Base-by-base conservation (phyloP, 2,113 vertebrate genomes). In the Prinia subflava region DNA sequence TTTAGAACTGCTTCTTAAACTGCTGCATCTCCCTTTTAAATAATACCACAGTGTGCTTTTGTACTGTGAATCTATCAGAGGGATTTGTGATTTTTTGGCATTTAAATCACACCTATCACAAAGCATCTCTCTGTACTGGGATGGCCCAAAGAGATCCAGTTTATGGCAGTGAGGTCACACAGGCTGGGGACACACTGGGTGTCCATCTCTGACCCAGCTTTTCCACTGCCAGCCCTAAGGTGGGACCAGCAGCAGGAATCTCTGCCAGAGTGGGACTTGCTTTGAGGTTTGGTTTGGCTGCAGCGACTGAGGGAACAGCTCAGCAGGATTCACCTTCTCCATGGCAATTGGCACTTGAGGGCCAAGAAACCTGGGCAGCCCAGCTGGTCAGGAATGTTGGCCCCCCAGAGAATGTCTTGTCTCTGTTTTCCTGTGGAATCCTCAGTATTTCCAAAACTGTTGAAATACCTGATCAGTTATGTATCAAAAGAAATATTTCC, bases 111-210 rank as follows among this genome's bases (percentile, higher is more conserved):
- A 39, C 39, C 39, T 39, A 39, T 39, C 39, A 39, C 39, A 39
- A 39, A 39, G 17, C 69, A 52, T 52, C 16, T 39, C 21, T 52
- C 23, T 78, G 50, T 46, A 5, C 33, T 39, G 33, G 68, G 31
- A 12, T 42, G 37, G 56, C 47, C n/a, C 31, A 73, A 3, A 33
- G 11, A 30, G 16, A 56, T 25, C 4, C 33, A 25, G 37, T 13
- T n/a, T 19, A 20, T 0, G 3, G 35, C 92, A 91, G 4, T 25
- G 59, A 75, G 56, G 18, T 57, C 15, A 13, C 35, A 22, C 22
- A 46, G 22, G 37, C 28, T 69, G 87, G 60, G 62, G 62, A 14
- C 20, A 23, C 0, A 0, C 27, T 1, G 1, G 1, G 17, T 50
- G 55, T 62, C 56, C 60, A 12, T 57, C 62, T 28, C 41, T 60